Evolutionary conservation across 2,888 invertebrate genomes (phyloP).

Genomic region (Trypoxylon attenuatum): DNA sequence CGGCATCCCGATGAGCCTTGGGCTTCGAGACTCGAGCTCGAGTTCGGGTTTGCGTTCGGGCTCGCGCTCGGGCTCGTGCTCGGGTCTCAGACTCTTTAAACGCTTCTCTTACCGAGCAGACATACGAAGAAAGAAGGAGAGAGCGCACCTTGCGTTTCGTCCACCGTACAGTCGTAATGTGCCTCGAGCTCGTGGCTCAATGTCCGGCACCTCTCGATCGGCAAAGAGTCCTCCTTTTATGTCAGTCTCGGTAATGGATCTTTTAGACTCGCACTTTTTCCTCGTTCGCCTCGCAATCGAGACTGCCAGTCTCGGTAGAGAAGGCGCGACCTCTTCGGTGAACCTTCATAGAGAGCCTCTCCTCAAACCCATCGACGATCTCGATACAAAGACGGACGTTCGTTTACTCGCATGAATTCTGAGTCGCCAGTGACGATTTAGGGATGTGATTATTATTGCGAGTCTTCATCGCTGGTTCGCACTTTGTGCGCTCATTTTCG

Average conservation of each 20-base stretch:
- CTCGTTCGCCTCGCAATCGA: not conserved
- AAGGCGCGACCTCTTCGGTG: not conserved
- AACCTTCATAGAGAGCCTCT: not conserved
- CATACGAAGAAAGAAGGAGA: too few relatives aligned
- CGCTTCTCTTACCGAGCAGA: conserved; percentile 21
- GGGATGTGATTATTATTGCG: not conserved
- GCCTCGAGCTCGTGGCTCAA: too few relatives aligned
- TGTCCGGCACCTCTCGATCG: conserved; percentile 34
- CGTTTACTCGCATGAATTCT: not conserved
- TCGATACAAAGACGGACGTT: not conserved
- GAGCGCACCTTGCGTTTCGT: conserved; percentile 35
- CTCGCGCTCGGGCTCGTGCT: too few relatives aligned
- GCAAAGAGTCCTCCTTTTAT: conserved; percentile 14
- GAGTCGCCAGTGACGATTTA: not conserved
- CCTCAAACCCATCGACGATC: not conserved
- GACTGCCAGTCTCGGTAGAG: not conserved
- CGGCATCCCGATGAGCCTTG: conserved; percentile 51
- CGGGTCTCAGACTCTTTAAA: conserved; percentile 48
- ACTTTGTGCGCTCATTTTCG: not conserved
- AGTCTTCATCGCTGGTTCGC: not conserved
- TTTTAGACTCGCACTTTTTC: not conserved
- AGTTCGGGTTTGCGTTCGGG: too few relatives aligned
- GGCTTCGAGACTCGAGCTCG: too few relatives aligned
- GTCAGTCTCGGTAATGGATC: not conserved
- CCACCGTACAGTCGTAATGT: too few relatives aligned